Evolutionary conservation across 2,113 vertebrate species (phyloP).

Genomic region (Bambusicola thoracicus): DNA sequence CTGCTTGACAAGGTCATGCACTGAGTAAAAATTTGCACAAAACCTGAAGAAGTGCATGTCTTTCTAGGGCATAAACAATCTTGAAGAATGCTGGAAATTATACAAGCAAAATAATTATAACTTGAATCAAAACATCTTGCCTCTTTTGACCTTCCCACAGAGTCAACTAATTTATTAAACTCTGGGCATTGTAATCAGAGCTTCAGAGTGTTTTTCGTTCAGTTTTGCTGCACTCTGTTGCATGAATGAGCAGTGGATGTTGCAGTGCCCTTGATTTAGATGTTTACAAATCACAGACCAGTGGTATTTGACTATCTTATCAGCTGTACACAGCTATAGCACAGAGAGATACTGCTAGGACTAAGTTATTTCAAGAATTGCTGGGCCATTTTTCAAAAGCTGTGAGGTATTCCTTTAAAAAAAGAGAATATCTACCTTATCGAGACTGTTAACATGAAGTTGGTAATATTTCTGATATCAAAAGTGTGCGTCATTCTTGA

Average conservation of each 20-base stretch:
- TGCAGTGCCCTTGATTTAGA: conserved; percentile 37
- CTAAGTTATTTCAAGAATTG: background rate
- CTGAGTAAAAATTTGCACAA: conserved; percentile 21
- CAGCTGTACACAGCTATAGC: background rate
- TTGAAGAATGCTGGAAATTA: conserved; percentile 24
- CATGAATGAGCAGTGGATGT: background rate
- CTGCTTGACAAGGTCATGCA: conserved; percentile 48
- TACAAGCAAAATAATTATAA: conserved; percentile 49
- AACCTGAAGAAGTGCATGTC: background rate
- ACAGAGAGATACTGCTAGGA: background rate
- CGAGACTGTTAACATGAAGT: background rate
- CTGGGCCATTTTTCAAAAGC: background rate
- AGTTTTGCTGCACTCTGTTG: conserved; percentile 17
- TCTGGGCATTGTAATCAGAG: background rate
- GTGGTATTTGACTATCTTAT: conserved; percentile 42
- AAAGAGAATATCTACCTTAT: background rate
- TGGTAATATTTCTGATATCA: background rate
- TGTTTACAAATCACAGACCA: conserved; percentile 48
- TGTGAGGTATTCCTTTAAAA: background rate
- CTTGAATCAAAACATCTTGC: background rate
- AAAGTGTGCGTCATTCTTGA: background rate
- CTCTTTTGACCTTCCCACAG: conserved; percentile 34
- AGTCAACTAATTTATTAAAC: conserved; percentile 45
- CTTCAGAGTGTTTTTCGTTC: conserved; percentile 22
- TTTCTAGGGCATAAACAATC: conserved; percentile 28